phyloP scores from a whole-genome alignment of 1,140 invertebrate genomes.

The Nasonia giraulti region DNA sequence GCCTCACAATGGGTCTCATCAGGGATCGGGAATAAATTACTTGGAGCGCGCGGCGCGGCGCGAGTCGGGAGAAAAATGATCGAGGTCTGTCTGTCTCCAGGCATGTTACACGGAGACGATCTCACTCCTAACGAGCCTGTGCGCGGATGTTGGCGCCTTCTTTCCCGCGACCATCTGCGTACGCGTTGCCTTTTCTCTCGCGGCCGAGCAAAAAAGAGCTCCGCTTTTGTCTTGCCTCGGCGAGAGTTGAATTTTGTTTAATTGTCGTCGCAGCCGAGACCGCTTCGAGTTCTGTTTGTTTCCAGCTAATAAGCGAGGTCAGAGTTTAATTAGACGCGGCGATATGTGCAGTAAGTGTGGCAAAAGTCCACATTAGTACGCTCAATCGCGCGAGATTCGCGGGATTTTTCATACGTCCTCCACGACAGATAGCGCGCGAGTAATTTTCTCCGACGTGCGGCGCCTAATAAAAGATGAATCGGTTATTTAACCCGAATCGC shows the following conservation, averaged over 20 bases:
- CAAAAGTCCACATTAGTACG: neutral
- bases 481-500: neutral
- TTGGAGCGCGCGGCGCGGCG: conserved; percentile 19
- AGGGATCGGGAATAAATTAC: conserved; percentile 72
- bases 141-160: conserved; percentile 27
- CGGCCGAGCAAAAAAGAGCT: conserved; percentile 30
- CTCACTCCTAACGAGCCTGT: neutral
- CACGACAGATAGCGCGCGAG: neutral
- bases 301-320: neutral
- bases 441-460: neutral
- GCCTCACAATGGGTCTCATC: conserved; percentile 69
- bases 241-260: conserved; percentile 7
- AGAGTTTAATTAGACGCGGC: neutral
- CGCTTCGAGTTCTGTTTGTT: neutral
- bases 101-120: conserved; percentile 5
- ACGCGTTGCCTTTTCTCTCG: neutral
- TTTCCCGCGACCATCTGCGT: conserved; percentile 28
- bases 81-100: conserved; percentile 33
- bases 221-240: neutral
- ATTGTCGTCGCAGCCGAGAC: neutral
- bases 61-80: conserved; percentile 64
- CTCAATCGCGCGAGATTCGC: neutral
- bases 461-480: neutral
- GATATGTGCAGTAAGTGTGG: neutral
- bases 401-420: neutral